phyloP scores from a whole-genome alignment of 2,113 vertebrate genomes.

The Heterotis niloticus region DNA sequence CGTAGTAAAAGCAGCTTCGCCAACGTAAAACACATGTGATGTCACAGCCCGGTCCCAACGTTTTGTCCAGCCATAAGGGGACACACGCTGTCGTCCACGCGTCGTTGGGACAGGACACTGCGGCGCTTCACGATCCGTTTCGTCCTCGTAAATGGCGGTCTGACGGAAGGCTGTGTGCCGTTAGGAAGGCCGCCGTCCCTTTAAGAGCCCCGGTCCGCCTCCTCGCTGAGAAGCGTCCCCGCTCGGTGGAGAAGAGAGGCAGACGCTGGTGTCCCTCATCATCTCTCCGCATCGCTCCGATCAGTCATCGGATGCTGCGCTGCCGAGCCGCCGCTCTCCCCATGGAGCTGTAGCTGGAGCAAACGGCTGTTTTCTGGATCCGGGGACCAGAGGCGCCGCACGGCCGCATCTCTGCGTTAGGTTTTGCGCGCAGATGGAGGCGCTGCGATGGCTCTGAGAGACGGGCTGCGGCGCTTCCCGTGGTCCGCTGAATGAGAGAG shows the following conservation, averaged over 20 bases:
- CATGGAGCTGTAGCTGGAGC: constrained; percentile 35
- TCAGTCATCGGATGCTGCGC: constrained; percentile 48
- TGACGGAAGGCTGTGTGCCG: constrained; percentile 11
- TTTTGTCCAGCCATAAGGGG: too few species aligned
- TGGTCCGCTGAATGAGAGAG: constrained; percentile 45
- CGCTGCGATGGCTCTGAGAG: constrained; percentile 45
- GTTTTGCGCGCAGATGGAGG: constrained; percentile 52
- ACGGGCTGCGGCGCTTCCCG: constrained; percentile 38
- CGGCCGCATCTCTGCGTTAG: constrained; percentile 40
- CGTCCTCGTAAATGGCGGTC: neutral
- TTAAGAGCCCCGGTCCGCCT: constrained; percentile 69
- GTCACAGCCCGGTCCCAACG: too few species aligned
- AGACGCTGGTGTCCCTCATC: constrained; percentile 51
- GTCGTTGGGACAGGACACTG: too few species aligned
- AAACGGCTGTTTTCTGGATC: constrained; percentile 29
- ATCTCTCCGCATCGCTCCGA: constrained; percentile 52
- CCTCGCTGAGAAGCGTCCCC: constrained; percentile 65
- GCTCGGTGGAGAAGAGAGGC: constrained; percentile 59
- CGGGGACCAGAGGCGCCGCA: constrained; percentile 47
- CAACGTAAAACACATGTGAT: too few species aligned
- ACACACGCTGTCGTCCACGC: too few species aligned
- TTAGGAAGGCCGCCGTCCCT: constrained; percentile 55
- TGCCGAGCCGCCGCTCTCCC: constrained; percentile 42
- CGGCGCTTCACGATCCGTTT: neutral
- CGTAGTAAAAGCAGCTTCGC: too few species aligned